These are phyloP conservation scores for Antechinus stuartii DNA, from an alignment of 2,113 vertebrate genomes.

Conservation along the genomic window DNA sequence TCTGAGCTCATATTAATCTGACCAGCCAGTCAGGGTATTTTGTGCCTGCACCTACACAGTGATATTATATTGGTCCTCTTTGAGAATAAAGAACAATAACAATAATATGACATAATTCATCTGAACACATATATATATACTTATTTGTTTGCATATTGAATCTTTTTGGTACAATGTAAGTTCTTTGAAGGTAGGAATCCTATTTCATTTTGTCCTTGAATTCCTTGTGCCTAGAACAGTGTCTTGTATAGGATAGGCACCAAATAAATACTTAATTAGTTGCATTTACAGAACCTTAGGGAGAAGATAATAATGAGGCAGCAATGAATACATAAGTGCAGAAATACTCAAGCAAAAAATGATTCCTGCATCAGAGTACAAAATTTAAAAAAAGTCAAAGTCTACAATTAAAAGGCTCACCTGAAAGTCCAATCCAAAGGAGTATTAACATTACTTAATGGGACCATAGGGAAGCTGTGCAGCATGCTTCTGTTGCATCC, in stretches of 20 bases:
- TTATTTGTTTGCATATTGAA: not conserved
- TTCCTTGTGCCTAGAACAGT: not conserved
- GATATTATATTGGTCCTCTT: not conserved
- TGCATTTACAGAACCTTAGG: not conserved
- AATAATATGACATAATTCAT: not conserved
- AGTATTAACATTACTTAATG: not conserved
- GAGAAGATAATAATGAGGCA: not conserved
- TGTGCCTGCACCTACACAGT: not conserved
- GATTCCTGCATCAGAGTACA: slow-evolving; percentile 5
- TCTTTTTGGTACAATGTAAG: not conserved
- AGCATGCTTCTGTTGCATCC: not conserved
- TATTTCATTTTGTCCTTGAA: not conserved
- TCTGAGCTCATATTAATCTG: not conserved
- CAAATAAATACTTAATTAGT: not conserved
- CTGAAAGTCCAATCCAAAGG: not conserved
- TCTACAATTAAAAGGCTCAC: slow-evolving; percentile 26
- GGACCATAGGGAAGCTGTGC: slow-evolving; percentile 14
- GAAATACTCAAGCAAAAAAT: slow-evolving; percentile 5
- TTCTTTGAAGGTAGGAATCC: not conserved
- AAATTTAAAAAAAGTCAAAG: not conserved
- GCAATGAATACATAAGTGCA: not conserved
- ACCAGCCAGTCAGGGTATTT: too few species aligned
- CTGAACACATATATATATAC: not conserved
- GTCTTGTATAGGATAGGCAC: not conserved
- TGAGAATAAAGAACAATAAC: not conserved